Base-by-base conservation (phyloP, 2,888 invertebrate species). In the Zele albiditarsus region DNA sequence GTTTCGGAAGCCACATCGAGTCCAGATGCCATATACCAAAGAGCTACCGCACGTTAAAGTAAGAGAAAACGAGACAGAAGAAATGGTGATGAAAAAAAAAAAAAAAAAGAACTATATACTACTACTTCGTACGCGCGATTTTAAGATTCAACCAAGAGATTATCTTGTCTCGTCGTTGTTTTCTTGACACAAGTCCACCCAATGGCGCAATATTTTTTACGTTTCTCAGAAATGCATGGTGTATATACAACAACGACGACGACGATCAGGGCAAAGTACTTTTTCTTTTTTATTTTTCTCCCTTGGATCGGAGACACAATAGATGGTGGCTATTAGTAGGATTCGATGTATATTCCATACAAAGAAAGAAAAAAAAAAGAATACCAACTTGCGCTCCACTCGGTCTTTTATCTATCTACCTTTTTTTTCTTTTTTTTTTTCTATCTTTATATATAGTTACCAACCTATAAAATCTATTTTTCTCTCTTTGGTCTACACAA, bases 91-190 rank as follows among this genome's bases (percentile, higher is more conserved):
- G 6, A 6, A 31, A 31, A 6, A 6, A 31, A 31, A 31, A 31
- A 31, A 31, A 31, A 5, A 38, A 38, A 38, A 38, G 38, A 12
- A 38, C 38, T 20, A 20, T 67, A 67, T 58, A 27, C 70, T 46
- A 27, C 70, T 46, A 46, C 62, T 42, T 57, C 14, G 33, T 69
- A 57, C 62, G 49, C 20, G 31, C 53, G 62, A 72, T 75, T 72
- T 70, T 33, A 62, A 62, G 72, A 68, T 68, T 60, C 71, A 66
- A 25, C 71, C 46, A 6, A 10, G 23, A 71, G 77, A 80, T 78
- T 70, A 78, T 78, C 74, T 74, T 65, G 74, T 74, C 65, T 63
- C 49, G 74, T 65, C 23, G 53, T 53, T 20, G 53, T 53, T 53
- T 60, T 74, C 72, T 71, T 70, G 60, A 76, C 53, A 65, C 73